phyloP scores from a whole-genome alignment of 1,140 invertebrate species.

The Dendroctonus valens region DNA sequence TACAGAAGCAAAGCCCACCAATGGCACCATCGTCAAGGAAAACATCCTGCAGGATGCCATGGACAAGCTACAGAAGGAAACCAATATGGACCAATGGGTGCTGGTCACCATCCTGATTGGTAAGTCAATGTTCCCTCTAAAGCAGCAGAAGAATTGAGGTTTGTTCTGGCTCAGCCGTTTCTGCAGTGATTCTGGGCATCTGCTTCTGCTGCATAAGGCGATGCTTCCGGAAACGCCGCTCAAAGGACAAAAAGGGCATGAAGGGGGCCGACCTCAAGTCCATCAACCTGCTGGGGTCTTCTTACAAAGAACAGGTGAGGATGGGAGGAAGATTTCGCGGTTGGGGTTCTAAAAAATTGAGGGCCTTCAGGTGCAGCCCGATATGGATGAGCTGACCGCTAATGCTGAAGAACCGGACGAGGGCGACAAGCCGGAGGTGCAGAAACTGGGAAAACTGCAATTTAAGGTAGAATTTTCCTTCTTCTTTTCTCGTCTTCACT shows the following conservation, averaged over 20 bases:
- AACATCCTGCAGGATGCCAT: conserved; percentile 16
- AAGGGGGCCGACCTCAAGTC: conserved; percentile 97
- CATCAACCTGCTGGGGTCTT: conserved; percentile 90
- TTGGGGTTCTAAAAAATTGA: too few relatives aligned
- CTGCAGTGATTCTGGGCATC: conserved; percentile 78
- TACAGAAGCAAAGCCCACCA: conserved; percentile 34
- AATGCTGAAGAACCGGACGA: conserved; percentile 97
- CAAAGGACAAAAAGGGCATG: conserved; percentile 95
- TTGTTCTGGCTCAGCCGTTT: conserved; percentile 59
- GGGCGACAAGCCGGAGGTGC: conserved; percentile 91
- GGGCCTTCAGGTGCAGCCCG: conserved; percentile 81
- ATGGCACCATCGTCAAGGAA: conserved; percentile 12
- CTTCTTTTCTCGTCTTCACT: too few relatives aligned
- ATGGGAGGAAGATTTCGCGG: not conserved
- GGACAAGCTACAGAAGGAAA: conserved; percentile 50
- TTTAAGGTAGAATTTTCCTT: conserved; percentile 71
- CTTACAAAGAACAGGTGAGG: conserved; percentile 95
- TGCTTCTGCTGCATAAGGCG: conserved; percentile 93
- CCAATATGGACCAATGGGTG: conserved; percentile 66
- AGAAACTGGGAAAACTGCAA: conserved; percentile 92
- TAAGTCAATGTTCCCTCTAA: conserved; percentile 40
- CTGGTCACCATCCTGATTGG: conserved; percentile 72
- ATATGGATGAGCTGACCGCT: conserved; percentile 95
- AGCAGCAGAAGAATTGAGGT: not conserved
- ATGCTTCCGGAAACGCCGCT: conserved; percentile 90